A percentile compares a stretch with the other conserved stretches of the same genome.
These are phyloP conservation scores for Seriola rivoliana DNA, from an alignment of 2,113 vertebrate species.

Conservation along the genomic window DNA sequence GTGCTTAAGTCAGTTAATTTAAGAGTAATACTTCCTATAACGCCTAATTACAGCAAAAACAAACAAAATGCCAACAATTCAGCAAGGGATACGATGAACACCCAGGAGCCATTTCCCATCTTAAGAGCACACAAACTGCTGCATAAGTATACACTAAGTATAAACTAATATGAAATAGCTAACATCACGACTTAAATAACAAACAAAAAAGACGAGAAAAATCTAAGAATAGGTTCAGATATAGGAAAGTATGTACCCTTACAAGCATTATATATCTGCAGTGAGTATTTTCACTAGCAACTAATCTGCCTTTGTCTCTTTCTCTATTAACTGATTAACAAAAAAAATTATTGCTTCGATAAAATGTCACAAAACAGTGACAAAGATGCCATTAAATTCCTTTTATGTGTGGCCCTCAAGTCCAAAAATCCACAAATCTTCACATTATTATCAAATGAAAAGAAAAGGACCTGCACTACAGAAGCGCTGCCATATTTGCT, in stretches of 20 bases:
- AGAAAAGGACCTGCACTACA: not conserved
- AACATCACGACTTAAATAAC: not conserved
- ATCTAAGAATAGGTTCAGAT: not conserved
- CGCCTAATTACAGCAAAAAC: not conserved
- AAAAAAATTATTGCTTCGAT: not conserved
- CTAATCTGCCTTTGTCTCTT: not conserved
- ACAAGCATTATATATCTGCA: not conserved
- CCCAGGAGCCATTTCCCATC: not conserved
- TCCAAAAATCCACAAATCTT: not conserved
- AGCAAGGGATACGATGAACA: not conserved
- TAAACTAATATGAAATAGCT: not conserved
- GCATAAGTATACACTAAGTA: not conserved
- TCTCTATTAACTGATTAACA: no score
- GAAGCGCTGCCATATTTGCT: not conserved
- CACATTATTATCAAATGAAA: not conserved
- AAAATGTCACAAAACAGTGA: not conserved
- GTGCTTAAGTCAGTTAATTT: not conserved
- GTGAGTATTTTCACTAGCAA: not conserved
- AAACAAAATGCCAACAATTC: not conserved
- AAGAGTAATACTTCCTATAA: not conserved
- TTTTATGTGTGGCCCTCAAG: not conserved
- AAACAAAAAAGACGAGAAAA: not conserved
- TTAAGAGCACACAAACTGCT: not conserved
- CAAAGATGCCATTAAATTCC: constrained; percentile 2
- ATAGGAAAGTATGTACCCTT: not conserved